A percentile compares a stretch with the other conserved stretches of the same genome.
These are phyloP conservation scores for Myripristis murdjan DNA, from an alignment of 2,797 vertebrate genomes.

Conservation along the genomic window DNA sequence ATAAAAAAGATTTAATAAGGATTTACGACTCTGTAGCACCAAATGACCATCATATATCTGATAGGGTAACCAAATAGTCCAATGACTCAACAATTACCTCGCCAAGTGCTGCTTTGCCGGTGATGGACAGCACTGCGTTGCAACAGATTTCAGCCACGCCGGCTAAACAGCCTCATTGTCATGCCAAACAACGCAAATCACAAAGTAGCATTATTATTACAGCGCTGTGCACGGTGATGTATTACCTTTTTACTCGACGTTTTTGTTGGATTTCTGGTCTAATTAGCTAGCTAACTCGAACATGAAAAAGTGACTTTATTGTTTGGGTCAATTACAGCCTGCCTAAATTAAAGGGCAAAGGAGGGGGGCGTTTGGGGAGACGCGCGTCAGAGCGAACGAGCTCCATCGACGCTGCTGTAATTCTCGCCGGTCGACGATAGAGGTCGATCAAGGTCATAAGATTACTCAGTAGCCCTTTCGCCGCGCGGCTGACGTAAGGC, in stretches of 20 bases:
- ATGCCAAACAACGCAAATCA: too few species aligned
- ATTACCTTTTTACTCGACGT: neutral
- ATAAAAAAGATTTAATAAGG: too few species aligned
- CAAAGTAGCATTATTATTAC: too few species aligned
- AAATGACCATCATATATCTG: too few species aligned
- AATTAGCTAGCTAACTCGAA: neutral
- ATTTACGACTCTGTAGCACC: too few species aligned
- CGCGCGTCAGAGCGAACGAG: neutral
- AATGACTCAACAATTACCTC: too few species aligned
- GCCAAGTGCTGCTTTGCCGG: too few species aligned
- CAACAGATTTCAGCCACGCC: too few species aligned
- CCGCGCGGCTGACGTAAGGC: slow-evolving; percentile 1
- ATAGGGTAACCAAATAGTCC: too few species aligned
- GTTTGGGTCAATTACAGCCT: neutral
- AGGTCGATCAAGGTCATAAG: slow-evolving; percentile 16
- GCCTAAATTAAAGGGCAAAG: neutral
- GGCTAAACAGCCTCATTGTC: too few species aligned
- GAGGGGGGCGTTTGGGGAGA: too few species aligned
- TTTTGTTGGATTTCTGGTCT: neutral
- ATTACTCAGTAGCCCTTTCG: slow-evolving; percentile 8
- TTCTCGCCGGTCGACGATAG: slow-evolving; percentile 1
- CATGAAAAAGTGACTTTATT: neutral
- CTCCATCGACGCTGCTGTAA: neutral
- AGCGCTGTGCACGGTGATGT: neutral
- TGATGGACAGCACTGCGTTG: too few species aligned